These are phyloP conservation scores for Butastur rufipennis DNA, from an alignment of 2,113 vertebrate species.

Conservation along the genomic window DNA sequence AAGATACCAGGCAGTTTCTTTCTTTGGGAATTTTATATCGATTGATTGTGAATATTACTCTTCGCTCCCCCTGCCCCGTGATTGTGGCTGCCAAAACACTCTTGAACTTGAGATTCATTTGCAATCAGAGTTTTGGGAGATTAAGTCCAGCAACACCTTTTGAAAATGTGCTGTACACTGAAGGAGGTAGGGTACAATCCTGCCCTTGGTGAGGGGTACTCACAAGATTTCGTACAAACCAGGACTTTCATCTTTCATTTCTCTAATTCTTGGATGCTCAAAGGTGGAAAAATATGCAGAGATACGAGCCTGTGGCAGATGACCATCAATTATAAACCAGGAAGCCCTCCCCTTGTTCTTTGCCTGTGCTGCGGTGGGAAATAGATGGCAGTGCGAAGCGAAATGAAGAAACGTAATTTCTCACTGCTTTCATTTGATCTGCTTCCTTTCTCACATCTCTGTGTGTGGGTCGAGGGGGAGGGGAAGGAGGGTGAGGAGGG, in stretches of 20 bases:
- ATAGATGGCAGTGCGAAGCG: neutral
- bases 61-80: neutral
- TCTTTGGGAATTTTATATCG: neutral
- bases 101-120: neutral
- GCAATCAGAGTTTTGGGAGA: neutral
- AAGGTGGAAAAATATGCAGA: neutral
- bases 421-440: conserved; percentile 1
- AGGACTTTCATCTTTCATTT: neutral
- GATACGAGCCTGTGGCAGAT: neutral
- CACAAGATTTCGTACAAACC: accelerated
- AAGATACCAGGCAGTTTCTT: neutral
- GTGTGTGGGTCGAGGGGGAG: conserved; percentile 55
- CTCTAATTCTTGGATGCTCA: neutral
- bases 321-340: neutral
- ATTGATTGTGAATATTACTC: neutral
- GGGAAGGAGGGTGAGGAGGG: conserved; percentile 25
- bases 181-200: neutral
- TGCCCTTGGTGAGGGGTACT: neutral
- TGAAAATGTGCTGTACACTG: neutral
- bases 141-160: neutral
- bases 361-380: neutral
- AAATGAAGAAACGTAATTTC: neutral
- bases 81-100: neutral
- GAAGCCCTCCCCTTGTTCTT: neutral
- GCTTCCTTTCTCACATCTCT: conserved; percentile 50